These are phyloP conservation scores for Meloidogyne exigua DNA, from an alignment of 1,140 invertebrate genomes.

Conservation along the genomic window DNA sequence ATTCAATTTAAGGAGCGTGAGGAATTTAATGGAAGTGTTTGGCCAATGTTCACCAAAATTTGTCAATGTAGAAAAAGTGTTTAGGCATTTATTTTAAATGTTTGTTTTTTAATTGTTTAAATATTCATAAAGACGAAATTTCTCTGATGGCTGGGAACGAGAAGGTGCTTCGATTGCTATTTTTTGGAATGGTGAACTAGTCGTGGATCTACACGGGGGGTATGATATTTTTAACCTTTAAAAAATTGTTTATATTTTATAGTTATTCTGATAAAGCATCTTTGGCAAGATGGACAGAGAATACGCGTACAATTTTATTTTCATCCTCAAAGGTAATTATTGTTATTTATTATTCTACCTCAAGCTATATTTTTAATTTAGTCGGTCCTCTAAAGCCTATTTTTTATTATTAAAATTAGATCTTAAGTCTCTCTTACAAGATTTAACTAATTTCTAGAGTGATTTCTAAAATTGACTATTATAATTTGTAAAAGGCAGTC, in stretches of 20 bases:
- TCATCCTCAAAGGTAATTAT: conserved; percentile 52
- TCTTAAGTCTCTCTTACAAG: too few relatives aligned
- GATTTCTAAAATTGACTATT: too few relatives aligned
- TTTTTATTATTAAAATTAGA: too few relatives aligned
- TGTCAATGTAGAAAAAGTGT: conserved; percentile 54
- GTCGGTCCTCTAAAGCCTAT: too few relatives aligned
- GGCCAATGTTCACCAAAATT: conserved; percentile 41
- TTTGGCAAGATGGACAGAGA: conserved; percentile 43
- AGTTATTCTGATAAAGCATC: conserved; percentile 41
- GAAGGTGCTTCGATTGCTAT: conserved; percentile 58
- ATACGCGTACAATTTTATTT: conserved; percentile 57
- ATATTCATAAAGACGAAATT: conserved; percentile 44
- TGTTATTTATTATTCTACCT: too few relatives aligned
- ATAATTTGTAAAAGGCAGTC: conserved; percentile 59
- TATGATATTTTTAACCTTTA: conserved; percentile 30
- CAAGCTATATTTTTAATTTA: too few relatives aligned
- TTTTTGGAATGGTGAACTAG: conserved; percentile 53
- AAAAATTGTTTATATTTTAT: neutral
- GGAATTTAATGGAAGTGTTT: conserved; percentile 8
- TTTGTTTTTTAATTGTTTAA: neutral
- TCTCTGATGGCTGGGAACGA: conserved; percentile 58
- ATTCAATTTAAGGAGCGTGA: neutral
- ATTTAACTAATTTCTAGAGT: too few relatives aligned
- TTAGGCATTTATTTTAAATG: conserved; percentile 28
- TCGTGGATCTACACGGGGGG: conserved; percentile 59